These are phyloP conservation scores for Rhinichthys klamathensis DNA, from an alignment of 2,113 vertebrate genomes.

Conservation along the genomic window DNA sequence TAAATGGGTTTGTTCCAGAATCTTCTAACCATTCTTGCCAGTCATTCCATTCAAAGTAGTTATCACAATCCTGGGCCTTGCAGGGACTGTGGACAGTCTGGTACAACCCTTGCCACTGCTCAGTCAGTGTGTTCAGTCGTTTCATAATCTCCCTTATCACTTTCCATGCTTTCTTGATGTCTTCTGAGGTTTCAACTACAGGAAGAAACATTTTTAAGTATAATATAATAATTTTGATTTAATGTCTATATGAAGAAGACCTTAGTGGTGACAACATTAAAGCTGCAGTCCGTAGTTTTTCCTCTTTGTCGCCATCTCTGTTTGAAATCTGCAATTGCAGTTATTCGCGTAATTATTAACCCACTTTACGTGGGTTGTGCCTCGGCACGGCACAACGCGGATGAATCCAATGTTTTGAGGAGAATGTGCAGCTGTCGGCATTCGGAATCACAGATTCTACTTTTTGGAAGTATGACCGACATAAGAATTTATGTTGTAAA, in stretches of 20 bases:
- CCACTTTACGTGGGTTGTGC: too few species aligned
- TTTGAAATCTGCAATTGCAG: too few species aligned
- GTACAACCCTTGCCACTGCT: slow-evolving; percentile 72
- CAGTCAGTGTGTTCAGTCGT: slow-evolving; percentile 56
- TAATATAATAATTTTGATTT: neutral
- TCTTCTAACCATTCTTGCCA: slow-evolving; percentile 65
- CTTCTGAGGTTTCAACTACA: slow-evolving; percentile 48
- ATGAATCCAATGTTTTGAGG: too few species aligned
- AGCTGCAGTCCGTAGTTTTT: too few species aligned
- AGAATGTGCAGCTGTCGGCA: too few species aligned
- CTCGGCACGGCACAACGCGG: too few species aligned
- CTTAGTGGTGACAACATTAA: too few species aligned
- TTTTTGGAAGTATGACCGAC: too few species aligned
- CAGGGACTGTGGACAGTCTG: slow-evolving; percentile 65
- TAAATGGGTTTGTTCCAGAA: neutral
- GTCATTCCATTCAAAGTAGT: slow-evolving; percentile 69
- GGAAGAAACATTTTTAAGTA: neutral
- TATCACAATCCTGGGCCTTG: slow-evolving; percentile 44
- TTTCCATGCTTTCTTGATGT: slow-evolving; percentile 67
- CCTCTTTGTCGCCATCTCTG: too few species aligned
- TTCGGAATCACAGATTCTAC: too few species aligned
- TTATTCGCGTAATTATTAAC: too few species aligned
- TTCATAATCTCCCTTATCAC: slow-evolving; percentile 65
- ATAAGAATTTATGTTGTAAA: too few species aligned
- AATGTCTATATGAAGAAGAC: neutral